Evolutionary conservation across 2,888 invertebrate genomes (phyloP).

Genomic region (Cancer borealis): DNA sequence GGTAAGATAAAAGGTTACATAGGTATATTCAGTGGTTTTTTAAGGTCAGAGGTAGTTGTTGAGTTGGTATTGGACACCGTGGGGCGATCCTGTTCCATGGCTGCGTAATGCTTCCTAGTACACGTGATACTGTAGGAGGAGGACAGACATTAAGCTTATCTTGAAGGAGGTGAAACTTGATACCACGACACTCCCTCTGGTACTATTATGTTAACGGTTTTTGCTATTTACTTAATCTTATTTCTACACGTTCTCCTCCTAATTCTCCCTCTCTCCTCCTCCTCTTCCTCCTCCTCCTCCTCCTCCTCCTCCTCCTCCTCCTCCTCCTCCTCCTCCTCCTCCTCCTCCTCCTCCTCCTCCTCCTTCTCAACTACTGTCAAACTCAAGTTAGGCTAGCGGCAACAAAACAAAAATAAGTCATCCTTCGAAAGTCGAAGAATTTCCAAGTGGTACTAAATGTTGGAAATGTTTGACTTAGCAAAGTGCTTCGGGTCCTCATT

Average conservation of each 20-base stretch:
- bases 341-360: slow-evolving; percentile 1
- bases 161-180: neutral
- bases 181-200: neutral
- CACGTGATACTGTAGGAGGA: neutral
- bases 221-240: neutral
- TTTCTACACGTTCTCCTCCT: neutral
- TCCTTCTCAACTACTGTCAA: neutral
- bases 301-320: neutral
- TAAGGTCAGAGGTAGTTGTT: no score
- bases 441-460: neutral
- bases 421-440: neutral
- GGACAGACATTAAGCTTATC: neutral
- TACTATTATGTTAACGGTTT: neutral
- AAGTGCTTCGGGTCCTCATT: neutral
- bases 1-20: no score
- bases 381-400: neutral
- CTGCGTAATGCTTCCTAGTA: neutral
- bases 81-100: neutral
- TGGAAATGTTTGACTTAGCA: neutral
- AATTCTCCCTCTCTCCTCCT: neutral
- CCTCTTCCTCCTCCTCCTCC: neutral
- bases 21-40: no score
- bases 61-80: no score
- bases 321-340: neutral
- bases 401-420: neutral